These are phyloP conservation scores for Cyanistes caeruleus DNA, from an alignment of 2,113 vertebrate genomes.

Conservation along the genomic window DNA sequence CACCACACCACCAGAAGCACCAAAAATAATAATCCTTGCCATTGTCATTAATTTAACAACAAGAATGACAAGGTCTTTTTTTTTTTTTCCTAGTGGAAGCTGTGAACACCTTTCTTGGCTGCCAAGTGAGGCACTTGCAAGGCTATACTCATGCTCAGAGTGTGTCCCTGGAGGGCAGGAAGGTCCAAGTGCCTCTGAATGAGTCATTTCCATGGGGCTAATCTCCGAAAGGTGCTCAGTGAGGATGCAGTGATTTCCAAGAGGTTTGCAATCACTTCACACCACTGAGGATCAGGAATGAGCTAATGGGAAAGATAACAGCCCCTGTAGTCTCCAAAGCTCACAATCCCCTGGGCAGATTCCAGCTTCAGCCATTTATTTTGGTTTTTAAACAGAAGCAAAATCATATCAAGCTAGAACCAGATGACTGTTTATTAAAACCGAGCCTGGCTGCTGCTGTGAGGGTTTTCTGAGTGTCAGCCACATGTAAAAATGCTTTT, in stretches of 20 bases:
- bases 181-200: slow-evolving; percentile 3
- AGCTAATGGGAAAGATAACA: not conserved
- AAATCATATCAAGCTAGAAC: not conserved
- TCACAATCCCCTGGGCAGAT: not conserved
- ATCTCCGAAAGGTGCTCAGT: not conserved
- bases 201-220: not conserved
- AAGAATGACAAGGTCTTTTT: not conserved
- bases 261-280: slow-evolving; percentile 1
- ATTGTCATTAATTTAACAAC: not conserved
- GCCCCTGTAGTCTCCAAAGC: not conserved
- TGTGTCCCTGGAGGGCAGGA: not conserved
- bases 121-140: not conserved
- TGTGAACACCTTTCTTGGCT: not conserved
- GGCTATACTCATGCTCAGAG: not conserved
- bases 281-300: not conserved
- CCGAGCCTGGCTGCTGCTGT: not conserved
- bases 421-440: not conserved
- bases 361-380: not conserved
- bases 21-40: not conserved
- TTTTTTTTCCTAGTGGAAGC: not conserved
- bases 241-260: not conserved
- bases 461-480: not conserved
- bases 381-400: not conserved
- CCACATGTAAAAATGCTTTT: not conserved
- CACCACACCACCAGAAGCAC: not conserved